A percentile compares a stretch with the other conserved stretches of the same genome.
phyloP scores from a whole-genome alignment of 1,140 invertebrate genomes.

The Aphelenchoides fujianensis region DNA sequence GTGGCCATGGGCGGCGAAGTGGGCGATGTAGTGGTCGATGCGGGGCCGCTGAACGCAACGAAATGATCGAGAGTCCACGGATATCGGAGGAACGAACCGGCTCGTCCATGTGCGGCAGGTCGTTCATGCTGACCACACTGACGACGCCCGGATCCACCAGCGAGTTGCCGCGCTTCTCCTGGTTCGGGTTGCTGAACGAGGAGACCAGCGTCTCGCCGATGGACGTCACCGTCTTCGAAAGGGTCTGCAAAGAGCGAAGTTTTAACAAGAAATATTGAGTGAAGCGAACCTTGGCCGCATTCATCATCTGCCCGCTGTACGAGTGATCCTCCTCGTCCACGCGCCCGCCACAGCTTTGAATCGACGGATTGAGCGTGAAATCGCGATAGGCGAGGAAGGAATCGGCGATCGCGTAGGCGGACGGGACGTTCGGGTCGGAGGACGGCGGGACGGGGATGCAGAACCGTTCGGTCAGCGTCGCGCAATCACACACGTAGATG shows the following conservation, averaged over 20 bases:
- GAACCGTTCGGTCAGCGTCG: conserved; percentile 78
- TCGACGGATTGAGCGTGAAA: conserved; percentile 72
- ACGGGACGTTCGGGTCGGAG: conserved; percentile 50
- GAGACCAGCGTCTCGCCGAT: conserved; percentile 84
- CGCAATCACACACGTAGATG: conserved; percentile 84
- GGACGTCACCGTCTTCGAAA: conserved; percentile 69
- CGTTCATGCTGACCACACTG: conserved; percentile 78
- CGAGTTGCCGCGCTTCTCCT: conserved; percentile 23
- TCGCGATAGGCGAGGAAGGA: conserved; percentile 71
- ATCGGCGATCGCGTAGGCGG: conserved; percentile 84
- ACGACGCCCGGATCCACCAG: conserved; percentile 71
- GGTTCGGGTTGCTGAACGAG: conserved; percentile 32
- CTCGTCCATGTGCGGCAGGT: conserved; percentile 67
- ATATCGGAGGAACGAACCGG: conserved; percentile 18
- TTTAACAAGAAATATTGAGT: no score
- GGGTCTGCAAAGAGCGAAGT: conserved; percentile 64
- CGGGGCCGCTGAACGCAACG: neutral
- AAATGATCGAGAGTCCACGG: neutral
- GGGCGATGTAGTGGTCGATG: conserved; percentile 73
- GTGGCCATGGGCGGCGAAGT: conserved; percentile 86
- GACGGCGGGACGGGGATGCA: conserved; percentile 73
- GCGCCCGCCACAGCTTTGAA: conserved; percentile 79
- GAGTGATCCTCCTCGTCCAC: conserved; percentile 74
- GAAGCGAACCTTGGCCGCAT: conserved; percentile 82
- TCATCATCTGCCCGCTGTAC: conserved; percentile 88